Conservation (phyloP, 2,797 vertebrate species). For the Enteromius fasciolatus region DNA sequence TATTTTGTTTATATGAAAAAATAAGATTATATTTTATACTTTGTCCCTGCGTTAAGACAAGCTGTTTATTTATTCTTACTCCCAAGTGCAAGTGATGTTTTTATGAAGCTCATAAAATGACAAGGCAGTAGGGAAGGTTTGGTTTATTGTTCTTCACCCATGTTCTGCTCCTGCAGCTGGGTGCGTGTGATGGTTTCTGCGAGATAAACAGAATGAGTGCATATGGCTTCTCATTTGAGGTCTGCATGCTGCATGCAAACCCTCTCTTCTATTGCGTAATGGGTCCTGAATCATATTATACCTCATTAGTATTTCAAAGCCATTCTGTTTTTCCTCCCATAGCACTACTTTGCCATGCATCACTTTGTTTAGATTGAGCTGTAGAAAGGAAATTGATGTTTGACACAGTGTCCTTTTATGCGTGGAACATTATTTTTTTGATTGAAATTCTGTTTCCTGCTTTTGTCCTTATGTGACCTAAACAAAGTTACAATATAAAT, state of each 20-base stretch:
- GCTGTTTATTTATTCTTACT: not conserved
- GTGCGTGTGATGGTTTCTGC: conserved; percentile 8
- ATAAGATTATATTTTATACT: not conserved
- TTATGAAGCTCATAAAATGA: not conserved
- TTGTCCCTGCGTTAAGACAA: not conserved
- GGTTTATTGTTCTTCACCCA: not conserved
- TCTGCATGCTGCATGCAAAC: conserved; percentile 15
- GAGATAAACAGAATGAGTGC: not conserved
- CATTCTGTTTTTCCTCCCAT: conserved; percentile 31
- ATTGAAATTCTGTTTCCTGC: not conserved
- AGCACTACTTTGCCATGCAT: conserved; percentile 25
- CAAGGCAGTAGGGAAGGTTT: not conserved
- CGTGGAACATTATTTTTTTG: not conserved
- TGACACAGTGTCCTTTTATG: conserved; percentile 15
- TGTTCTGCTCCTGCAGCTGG: not conserved
- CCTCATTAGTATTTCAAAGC: conserved; percentile 50
- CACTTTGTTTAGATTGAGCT: conserved; percentile 20
- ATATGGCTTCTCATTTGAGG: conserved; percentile 13
- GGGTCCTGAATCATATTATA: conserved; percentile 44
- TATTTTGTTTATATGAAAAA: not conserved
- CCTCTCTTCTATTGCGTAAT: conserved; percentile 42
- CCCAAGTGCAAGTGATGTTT: not conserved
- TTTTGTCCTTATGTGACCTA: not conserved
- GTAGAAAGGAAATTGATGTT: conserved; percentile 35
- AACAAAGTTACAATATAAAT: not conserved